Evolutionary conservation across 2,888 invertebrate genomes (phyloP).

Genomic region (Drosophila seclusa): DNA sequence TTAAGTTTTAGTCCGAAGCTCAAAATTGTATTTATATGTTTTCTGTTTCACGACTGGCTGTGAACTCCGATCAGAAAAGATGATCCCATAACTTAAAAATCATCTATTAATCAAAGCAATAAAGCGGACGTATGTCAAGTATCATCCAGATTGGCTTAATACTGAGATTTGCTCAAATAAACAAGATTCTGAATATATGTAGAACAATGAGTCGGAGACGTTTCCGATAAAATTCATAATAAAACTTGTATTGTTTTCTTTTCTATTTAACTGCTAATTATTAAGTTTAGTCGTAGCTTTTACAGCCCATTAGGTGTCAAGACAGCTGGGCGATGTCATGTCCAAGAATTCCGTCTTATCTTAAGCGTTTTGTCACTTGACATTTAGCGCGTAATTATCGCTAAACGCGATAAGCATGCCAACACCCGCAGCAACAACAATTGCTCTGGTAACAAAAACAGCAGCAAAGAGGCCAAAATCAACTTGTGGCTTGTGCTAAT

Average conservation of each 20-base stretch:
- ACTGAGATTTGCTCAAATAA: neutral
- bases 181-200: neutral
- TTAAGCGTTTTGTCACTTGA: conserved; percentile 58
- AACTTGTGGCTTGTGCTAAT: conserved; percentile 55
- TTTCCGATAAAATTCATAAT: neutral
- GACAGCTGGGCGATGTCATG: conserved; percentile 7
- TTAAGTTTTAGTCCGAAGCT: neutral
- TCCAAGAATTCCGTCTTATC: conserved; percentile 50
- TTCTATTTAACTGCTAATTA: neutral
- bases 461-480: conserved; percentile 44
- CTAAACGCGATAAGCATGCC: conserved; percentile 44
- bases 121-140: neutral
- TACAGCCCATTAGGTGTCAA: neutral
- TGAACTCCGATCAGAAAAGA: neutral
- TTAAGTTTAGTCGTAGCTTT: neutral
- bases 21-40: neutral
- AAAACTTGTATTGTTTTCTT: neutral
- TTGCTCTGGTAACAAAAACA: conserved; percentile 26
- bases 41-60: neutral
- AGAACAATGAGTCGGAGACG: neutral
- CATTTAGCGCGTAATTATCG: conserved; percentile 69
- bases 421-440: conserved; percentile 25
- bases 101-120: neutral
- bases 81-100: neutral
- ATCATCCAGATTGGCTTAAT: neutral